Evolutionary conservation across 1,140 invertebrate species (phyloP).

Genomic region (Drosophila pachea): DNA sequence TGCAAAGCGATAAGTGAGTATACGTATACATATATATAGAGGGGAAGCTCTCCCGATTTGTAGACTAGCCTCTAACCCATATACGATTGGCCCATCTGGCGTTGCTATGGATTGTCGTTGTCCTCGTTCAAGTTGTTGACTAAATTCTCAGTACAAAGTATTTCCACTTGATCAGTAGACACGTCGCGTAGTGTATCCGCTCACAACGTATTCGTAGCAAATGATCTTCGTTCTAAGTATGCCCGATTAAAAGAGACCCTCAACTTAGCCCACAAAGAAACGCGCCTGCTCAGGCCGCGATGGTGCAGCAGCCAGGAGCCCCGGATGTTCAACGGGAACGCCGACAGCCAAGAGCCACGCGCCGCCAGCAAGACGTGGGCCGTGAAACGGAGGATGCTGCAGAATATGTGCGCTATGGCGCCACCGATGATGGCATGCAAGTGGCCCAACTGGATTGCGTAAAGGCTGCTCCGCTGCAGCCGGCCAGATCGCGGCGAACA

Average conservation of each 20-base stretch:
- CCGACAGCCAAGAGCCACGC: constrained; percentile 11
- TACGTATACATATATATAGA: not conserved
- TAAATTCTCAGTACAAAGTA: constrained; percentile 22
- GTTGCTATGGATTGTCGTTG: constrained; percentile 56
- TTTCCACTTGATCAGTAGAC: constrained; percentile 17
- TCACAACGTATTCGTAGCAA: constrained; percentile 19
- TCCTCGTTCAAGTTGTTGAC: constrained; percentile 46
- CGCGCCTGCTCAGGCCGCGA: not conserved
- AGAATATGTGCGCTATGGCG: constrained; percentile 24
- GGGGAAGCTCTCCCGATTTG: not conserved
- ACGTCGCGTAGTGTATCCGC: constrained; percentile 20
- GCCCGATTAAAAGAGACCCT: not conserved
- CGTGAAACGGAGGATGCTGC: constrained; percentile 39
- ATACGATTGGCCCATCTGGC: constrained; percentile 45
- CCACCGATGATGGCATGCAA: constrained; percentile 21
- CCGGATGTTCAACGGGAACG: constrained; percentile 2
- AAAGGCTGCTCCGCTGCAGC: constrained; percentile 40
- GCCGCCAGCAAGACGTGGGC: constrained; percentile 26
- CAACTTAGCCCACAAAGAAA: constrained; percentile 21
- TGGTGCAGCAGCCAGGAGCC: constrained; percentile 17
- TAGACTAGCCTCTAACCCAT: constrained; percentile 22
- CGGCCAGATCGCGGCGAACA: constrained; percentile 13
- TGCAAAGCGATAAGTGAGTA: constrained; percentile 76
- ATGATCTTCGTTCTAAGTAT: not conserved
- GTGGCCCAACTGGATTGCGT: constrained; percentile 50